Evolutionary conservation across 2,113 vertebrate species (phyloP), one percentile per base, ranked within the genome.

Genomic region (Neodon shergylaensis): DNA sequence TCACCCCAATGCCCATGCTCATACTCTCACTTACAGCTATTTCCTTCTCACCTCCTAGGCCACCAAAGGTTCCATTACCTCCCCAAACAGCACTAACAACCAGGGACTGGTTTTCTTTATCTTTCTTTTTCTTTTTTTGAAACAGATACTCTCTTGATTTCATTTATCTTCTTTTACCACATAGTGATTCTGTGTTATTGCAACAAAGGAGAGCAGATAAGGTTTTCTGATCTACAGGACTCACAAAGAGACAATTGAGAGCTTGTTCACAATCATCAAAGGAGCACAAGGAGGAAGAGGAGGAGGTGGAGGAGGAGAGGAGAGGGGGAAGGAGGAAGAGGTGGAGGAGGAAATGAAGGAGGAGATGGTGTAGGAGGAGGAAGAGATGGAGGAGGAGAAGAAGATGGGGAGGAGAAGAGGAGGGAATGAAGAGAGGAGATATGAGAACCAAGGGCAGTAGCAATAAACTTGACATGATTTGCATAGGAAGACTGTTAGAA

Each of bases 151-250:
- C 74, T 93, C 47, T 63, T 70, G 82, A 86, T 22, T 95, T 78
- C 74, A 2, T 86, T 82, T 97, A n/a, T 91, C 47, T 54, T 49
- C 76, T 65, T 86, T 87, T 33, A 91, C 49, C 11, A 73, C 49
- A 33, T 13, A 36, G 36, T 76, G 9, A 36, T 54, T 96, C 28
- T 21, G 76, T 58, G 63, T 73, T 76, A 89, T 65, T 92, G 31
- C 58, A 90, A 65, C 1, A 33, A 93, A 7, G 42, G 12, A 92
- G 42, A 19, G 28, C 2, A 94, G 44, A 86, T 74, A 78, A 49
- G n/a, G 54, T 88, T 94, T 88, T 92, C 24, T 95, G 24, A 90
- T 52, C 72, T 13, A 89, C 6, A 81, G 17, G 26, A 42, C 14
- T 91, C 26, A 63, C 5, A 83, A 82, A 88, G 26, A 19, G 11